Evolutionary conservation across 1,140 invertebrate species (phyloP), one percentile per base, ranked within the genome.

Genomic region (Rhyacophila brunnea): DNA sequence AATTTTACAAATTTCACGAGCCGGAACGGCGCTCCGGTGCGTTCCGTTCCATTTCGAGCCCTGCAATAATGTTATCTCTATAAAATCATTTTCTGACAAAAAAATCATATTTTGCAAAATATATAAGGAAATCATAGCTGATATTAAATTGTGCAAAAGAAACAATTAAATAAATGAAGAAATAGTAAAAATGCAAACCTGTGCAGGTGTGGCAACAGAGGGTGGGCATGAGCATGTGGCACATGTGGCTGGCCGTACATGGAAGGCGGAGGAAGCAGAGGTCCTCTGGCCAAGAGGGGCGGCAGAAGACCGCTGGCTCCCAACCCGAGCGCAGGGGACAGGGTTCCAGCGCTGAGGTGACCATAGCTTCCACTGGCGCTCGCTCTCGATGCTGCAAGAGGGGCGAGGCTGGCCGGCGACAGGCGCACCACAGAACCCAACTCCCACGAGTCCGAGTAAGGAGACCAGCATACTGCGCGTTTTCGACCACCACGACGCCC

Each of bases 401-500:
- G 92, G 15, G 90, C 89, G 54, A 98, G 75, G 34, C 93, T 96
- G 64, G 94, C 96, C 0, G 95, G 95, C 10, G 94, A 97, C 66
- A 95, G 93, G 60, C 95, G 84, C 66, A 98, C 96, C 81, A 97
- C 91, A 46, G 93, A 95, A 68, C 93, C 93, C 67, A 98, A 88
- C 72, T 97, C 94, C 68, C 96, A 85, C 9, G 91, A 92, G 71
- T 97, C 94, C 0, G 93, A 94, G 67, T 96, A 95, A 0, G 95
- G 94, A 10, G 94, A 97, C 72, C 92, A 93, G 43, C 94, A 96
- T 0, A 96, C 80, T 0, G 95, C 93, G 43, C 95, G 81, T 71
- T 98, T 98, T 20, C 94, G 85, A 14, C 58, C 62, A 9, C 57
- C 62, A 9, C 62, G 48, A 14, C 62, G 50, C 10, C 62, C 62